Evolutionary conservation across 2,888 invertebrate genomes (phyloP).

Genomic region (Sinohyriopsis cumingii): DNA sequence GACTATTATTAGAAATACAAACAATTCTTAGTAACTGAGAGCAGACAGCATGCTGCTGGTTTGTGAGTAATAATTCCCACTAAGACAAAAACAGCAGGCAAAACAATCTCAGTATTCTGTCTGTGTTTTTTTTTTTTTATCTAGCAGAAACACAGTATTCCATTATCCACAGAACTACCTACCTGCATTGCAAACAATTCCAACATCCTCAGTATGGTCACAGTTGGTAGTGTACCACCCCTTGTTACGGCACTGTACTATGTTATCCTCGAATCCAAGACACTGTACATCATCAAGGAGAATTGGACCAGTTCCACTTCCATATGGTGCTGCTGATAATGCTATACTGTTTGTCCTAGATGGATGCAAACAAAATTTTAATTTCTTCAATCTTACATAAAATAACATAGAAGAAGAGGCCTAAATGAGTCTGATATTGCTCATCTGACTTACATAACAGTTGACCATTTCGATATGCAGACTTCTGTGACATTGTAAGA

Average conservation of each 20-base stretch:
- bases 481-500: no score
- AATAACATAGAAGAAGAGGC: background rate
- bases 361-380: no score
- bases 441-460: no score
- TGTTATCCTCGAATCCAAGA: conserved; percentile 42
- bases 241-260: conserved; percentile 45
- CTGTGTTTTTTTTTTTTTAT: no score
- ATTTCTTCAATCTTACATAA: no score
- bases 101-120: background rate
- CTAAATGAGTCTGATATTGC: background rate
- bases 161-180: background rate
- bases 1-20: no score
- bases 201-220: conserved; percentile 54
- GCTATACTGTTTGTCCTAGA: conserved; percentile 25
- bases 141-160: background rate
- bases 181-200: conserved; percentile 50
- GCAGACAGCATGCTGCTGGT: no score
- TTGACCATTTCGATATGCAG: no score
- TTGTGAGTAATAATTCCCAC: no score
- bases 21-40: no score
- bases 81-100: no score
- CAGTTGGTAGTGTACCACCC: conserved; percentile 56
- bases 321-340: conserved; percentile 29
- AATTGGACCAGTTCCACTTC: conserved; percentile 44
- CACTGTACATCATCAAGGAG: conserved; percentile 48